These are phyloP conservation scores for Halcyon leucocephala DNA, from an alignment of 2,797 vertebrate species.

Conservation along the genomic window DNA sequence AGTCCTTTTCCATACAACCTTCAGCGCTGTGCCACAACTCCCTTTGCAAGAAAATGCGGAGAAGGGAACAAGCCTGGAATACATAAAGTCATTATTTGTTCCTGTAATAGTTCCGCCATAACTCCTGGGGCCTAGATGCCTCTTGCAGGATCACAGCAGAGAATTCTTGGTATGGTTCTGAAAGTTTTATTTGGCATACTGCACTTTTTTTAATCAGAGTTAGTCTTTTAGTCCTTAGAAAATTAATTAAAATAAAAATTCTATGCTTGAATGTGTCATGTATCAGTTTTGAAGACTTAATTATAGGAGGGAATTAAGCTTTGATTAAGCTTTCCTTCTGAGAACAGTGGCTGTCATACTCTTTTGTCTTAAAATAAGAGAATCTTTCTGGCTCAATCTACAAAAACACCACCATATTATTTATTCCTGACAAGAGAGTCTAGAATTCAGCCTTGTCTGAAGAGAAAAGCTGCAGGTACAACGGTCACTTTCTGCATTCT, in stretches of 20 bases:
- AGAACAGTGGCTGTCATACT: constrained; percentile 23
- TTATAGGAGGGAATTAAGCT: constrained; percentile 59
- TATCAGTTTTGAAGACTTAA: constrained; percentile 67
- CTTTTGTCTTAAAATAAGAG: constrained; percentile 45
- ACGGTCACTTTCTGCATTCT: not conserved
- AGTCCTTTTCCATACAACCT: not conserved
- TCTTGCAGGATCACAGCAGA: not conserved
- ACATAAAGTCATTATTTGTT: not conserved
- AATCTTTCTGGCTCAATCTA: not conserved
- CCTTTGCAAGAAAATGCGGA: not conserved
- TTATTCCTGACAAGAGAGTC: not conserved
- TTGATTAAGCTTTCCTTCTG: constrained; percentile 64
- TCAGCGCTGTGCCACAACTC: not conserved
- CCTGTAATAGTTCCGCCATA: fast-evolving
- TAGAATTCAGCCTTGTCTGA: not conserved
- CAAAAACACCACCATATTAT: not conserved
- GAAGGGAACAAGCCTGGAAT: not conserved
- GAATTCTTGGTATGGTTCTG: not conserved
- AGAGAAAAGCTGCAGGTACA: not conserved
- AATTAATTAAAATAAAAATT: constrained; percentile 65
- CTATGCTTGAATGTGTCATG: constrained; percentile 41
- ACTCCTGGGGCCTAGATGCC: not conserved
- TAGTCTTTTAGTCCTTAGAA: constrained; percentile 11
- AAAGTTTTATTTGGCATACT: not conserved
- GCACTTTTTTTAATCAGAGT: not conserved